phyloP scores from a whole-genome alignment of 2,888 invertebrate species.

The Sphaeridia pumilis region DNA sequence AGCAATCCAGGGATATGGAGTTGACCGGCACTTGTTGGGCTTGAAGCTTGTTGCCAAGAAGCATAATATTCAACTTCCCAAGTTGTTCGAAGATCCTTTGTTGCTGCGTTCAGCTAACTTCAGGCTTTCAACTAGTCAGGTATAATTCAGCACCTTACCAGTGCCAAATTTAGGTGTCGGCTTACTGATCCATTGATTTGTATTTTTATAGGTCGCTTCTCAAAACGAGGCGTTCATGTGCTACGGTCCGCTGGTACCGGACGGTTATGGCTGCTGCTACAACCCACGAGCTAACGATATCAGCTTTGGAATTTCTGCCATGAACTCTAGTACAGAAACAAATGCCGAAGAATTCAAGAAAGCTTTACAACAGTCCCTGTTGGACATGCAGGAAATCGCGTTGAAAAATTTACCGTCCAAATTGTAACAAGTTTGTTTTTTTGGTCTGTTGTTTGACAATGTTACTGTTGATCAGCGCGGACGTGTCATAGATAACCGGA shows the following conservation, averaged over 20 bases:
- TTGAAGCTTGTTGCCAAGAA: constrained; percentile 66
- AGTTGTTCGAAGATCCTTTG: constrained; percentile 58
- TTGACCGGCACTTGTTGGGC: constrained; percentile 84
- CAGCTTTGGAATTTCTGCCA: constrained; percentile 61
- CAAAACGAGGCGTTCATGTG: constrained; percentile 73
- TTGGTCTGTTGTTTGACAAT: too few species aligned
- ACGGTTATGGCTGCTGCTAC: constrained; percentile 92
- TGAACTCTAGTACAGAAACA: constrained; percentile 51
- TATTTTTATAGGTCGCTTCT: constrained; percentile 65
- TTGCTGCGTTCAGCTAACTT: constrained; percentile 63
- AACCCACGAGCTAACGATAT: constrained; percentile 69
- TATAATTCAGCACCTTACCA: too few species aligned
- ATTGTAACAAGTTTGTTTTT: too few species aligned
- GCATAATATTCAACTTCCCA: constrained; percentile 59
- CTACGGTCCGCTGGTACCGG: constrained; percentile 70
- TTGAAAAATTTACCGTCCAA: constrained; percentile 18
- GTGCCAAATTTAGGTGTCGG: not conserved
- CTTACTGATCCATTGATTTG: too few species aligned
- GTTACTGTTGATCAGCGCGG: too few species aligned
- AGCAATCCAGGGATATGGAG: constrained; percentile 68
- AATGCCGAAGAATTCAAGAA: constrained; percentile 48
- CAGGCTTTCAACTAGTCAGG: constrained; percentile 82
- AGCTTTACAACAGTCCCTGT: constrained; percentile 50
- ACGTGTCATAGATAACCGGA: too few species aligned
- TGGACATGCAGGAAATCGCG: constrained; percentile 54